Conservation (phyloP, 2,113 vertebrate genomes). For the Plectropomus leopardus region DNA sequence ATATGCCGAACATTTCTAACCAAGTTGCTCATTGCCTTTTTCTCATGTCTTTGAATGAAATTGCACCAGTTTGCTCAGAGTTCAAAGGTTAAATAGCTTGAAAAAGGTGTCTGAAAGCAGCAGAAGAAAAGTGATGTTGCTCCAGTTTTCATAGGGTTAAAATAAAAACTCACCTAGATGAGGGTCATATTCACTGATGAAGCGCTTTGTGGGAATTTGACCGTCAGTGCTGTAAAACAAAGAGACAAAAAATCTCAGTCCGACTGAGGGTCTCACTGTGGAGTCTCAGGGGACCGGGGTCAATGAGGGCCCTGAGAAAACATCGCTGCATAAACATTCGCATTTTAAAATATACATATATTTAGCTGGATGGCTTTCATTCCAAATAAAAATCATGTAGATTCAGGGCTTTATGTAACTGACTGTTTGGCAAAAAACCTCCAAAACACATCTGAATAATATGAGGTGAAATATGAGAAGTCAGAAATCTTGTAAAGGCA, state of each 20-base stretch:
- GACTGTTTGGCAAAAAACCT: not conserved
- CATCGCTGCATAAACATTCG: constrained; percentile 24
- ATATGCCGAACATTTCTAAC: too few species aligned
- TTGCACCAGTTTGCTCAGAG: too few species aligned
- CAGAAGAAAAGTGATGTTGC: too few species aligned
- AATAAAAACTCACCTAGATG: constrained; percentile 87
- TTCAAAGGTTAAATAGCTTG: too few species aligned
- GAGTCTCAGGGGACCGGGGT: constrained; percentile 13
- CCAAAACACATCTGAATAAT: not conserved
- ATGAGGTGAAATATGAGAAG: too few species aligned
- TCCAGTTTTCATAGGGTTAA: too few species aligned
- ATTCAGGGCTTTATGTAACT: not conserved
- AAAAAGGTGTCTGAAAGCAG: too few species aligned
- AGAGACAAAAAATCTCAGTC: not conserved
- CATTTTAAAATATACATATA: not conserved
- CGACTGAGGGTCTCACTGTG: not conserved
- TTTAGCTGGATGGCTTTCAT: not conserved
- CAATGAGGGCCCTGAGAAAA: constrained; percentile 46
- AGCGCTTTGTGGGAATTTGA: constrained; percentile 94
- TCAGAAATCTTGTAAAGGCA: too few species aligned
- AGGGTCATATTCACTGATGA: constrained; percentile 95
- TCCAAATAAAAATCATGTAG: not conserved
- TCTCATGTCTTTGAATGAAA: too few species aligned
- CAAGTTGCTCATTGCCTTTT: too few species aligned
- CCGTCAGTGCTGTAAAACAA: constrained; percentile 87